Conservation (phyloP, 2,888 invertebrate genomes). For the Melinopterus prodromus region DNA sequence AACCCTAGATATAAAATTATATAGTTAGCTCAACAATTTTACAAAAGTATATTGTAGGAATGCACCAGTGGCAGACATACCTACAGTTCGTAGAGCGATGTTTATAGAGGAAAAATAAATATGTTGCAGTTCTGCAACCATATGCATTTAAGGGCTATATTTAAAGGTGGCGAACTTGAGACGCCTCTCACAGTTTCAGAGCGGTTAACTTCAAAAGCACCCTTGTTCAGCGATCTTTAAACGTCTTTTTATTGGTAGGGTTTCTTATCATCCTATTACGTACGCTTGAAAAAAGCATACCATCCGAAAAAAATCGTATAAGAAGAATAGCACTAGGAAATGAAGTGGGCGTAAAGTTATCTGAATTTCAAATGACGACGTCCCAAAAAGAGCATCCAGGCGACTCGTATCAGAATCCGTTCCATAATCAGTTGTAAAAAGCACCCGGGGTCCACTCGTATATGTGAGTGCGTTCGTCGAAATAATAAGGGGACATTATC, state of each 20-base stretch:
- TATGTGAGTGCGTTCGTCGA: not conserved
- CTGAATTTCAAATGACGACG: constrained; percentile 24
- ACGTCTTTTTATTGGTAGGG: constrained; percentile 6
- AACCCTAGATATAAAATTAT: too few relatives aligned
- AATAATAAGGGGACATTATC: constrained; percentile 21
- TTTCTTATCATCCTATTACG: constrained; percentile 10
- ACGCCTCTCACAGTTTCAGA: too few relatives aligned
- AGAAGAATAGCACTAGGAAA: not conserved
- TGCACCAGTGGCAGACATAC: too few relatives aligned
- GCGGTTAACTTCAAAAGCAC: not conserved
- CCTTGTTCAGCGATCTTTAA: not conserved
- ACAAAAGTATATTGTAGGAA: too few relatives aligned
- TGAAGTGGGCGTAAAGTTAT: constrained; percentile 15
- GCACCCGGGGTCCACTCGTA: not conserved
- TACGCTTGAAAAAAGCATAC: not conserved
- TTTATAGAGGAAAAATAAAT: too few relatives aligned
- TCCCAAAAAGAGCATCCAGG: not conserved
- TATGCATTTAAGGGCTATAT: too few relatives aligned
- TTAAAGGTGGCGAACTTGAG: too few relatives aligned
- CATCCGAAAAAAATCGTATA: not conserved
- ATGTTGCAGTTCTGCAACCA: too few relatives aligned
- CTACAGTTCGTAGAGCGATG: too few relatives aligned
- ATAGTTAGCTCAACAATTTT: too few relatives aligned
- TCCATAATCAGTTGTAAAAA: constrained; percentile 13
- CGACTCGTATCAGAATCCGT: not conserved